phyloP scores from a whole-genome alignment of 1,140 invertebrate genomes.

The Neuroterus valhalla region DNA sequence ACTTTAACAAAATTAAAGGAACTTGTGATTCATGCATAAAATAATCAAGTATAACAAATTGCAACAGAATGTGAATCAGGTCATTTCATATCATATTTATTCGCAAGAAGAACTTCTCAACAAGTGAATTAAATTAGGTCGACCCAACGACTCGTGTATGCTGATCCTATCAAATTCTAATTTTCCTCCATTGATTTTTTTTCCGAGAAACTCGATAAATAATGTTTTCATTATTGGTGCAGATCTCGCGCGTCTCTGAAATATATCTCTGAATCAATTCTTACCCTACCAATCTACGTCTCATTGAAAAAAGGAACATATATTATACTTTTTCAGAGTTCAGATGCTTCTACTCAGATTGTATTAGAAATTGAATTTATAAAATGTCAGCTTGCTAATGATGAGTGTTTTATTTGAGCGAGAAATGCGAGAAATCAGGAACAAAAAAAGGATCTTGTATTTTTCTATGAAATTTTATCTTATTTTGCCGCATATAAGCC shows the following conservation, averaged over 20 bases:
- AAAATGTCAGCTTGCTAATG: too few species aligned
- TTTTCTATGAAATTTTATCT: too few species aligned
- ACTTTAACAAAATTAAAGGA: too few species aligned
- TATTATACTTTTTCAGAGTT: not conserved
- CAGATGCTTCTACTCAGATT: not conserved
- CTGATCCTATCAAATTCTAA: conserved; percentile 11
- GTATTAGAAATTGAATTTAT: too few species aligned
- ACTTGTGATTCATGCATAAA: not conserved
- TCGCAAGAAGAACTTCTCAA: conserved; percentile 12
- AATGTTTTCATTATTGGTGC: conserved; percentile 12
- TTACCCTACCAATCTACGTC: not conserved
- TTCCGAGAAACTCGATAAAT: not conserved
- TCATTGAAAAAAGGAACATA: not conserved
- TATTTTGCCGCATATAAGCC: too few species aligned
- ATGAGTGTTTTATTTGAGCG: too few species aligned
- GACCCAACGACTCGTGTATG: not conserved
- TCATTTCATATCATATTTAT: conserved; percentile 6
- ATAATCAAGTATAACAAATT: not conserved
- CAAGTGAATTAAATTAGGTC: conserved; percentile 18
- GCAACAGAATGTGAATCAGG: not conserved
- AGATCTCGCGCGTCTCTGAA: not conserved
- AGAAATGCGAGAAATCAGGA: too few species aligned
- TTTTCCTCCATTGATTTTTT: conserved; percentile 11
- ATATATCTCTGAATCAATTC: conserved; percentile 8
- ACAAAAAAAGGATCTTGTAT: too few species aligned